phyloP scores from a whole-genome alignment of 2,797 vertebrate genomes.

The Rhinichthys osculus region DNA sequence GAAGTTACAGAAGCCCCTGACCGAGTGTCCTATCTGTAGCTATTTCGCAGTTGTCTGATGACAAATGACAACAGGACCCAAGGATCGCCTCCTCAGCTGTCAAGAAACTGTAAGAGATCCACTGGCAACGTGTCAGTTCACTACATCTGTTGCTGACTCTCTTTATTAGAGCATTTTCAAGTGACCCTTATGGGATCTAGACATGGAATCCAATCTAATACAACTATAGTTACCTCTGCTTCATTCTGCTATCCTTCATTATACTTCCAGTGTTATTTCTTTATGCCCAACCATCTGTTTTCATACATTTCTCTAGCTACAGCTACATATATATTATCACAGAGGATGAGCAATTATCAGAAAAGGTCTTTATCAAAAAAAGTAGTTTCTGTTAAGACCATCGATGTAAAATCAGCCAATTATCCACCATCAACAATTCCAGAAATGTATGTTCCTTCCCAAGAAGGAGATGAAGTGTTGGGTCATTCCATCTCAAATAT shows the following conservation, averaged over 20 bases:
- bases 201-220: not conserved
- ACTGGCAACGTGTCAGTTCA: slow-evolving; percentile 20
- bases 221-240: not conserved
- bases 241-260: not conserved
- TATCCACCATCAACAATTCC: slow-evolving; percentile 7
- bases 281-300: not conserved
- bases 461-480: not conserved
- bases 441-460: slow-evolving; percentile 5
- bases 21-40: slow-evolving; percentile 60
- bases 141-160: slow-evolving; percentile 34
- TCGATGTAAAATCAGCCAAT: not conserved
- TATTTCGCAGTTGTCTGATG: slow-evolving; percentile 75
- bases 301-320: not conserved
- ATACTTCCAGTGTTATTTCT: not conserved
- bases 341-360: not conserved
- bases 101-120: slow-evolving; percentile 58
- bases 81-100: slow-evolving; percentile 71
- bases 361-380: not conserved
- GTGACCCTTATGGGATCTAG: slow-evolving; percentile 19
- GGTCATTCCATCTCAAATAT: slow-evolving; percentile 13
- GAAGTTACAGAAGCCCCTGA: slow-evolving; percentile 10
- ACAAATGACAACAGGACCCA: slow-evolving; percentile 66
- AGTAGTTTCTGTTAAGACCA: not conserved
- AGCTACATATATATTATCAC: not conserved
- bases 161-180: not conserved